Base-by-base conservation (phyloP, 1,140 invertebrate genomes). In the Cheumatopsyche charites region DNA sequence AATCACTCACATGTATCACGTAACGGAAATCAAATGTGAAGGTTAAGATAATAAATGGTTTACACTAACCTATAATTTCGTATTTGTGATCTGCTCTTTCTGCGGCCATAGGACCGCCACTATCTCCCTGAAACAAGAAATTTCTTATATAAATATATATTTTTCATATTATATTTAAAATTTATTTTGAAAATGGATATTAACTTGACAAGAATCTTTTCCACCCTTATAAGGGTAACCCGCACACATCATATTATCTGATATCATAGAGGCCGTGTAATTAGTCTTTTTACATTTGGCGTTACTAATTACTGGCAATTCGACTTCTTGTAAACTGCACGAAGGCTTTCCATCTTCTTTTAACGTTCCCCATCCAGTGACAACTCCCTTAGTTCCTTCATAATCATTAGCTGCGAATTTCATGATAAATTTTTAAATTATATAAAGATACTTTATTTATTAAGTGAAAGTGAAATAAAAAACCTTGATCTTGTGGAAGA, bases 171-270 rank as follows among this genome's bases (percentile, higher is more conserved):
- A n/a, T n/a, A n/a, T 36, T 36, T 36, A 9, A 36, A 36, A 3
- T 4, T 36, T 4, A 4, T 36, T 36, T 4, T 36, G 9, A 36
- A 36, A 36, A 9, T 36, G 29, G n/a, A n/a, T 36, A 36, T 36
- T 36, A 3, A 92, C 91, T 85, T 95, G 93, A 78, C 93, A 95
- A 25, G 92, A 92, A 81, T 96, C 94, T 77, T 90, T 93, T 52
- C 88, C 84, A 11, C 93, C 93, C 5, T 84, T 83, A 15, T 90
- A 87, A 0, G 87, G 85, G 79, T 92, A 92, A 9, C 93, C 93
- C 21, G 93, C 93, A 78, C 93, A 95, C 78, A 95, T 77, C 93
- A 94, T 94, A 77, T 94, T 93, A 72, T 93, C 89, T 0, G 91
- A 91, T 66, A 95, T 94, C 89, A 92, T 92, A 41, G 87, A 87